Conservation (phyloP, 2,888 invertebrate genomes). For the Tipula lateralis region DNA sequence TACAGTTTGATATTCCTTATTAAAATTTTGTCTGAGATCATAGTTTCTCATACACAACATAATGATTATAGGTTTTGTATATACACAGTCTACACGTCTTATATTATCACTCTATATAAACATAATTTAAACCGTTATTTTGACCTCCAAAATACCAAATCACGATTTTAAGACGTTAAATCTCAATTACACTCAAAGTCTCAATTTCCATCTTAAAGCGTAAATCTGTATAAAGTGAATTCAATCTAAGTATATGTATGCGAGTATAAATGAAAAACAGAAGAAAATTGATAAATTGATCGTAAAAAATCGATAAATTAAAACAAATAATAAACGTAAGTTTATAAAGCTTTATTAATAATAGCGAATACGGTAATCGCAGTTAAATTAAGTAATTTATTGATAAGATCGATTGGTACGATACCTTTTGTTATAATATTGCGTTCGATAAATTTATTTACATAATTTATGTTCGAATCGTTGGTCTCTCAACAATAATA, state of each 20-base stretch:
- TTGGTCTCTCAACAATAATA: neutral
- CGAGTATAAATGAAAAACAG: neutral
- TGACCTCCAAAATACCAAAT: neutral
- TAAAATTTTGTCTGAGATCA: neutral
- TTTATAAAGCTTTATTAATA: neutral
- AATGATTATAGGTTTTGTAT: neutral
- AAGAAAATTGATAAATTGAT: slow-evolving; percentile 14
- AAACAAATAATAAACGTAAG: neutral
- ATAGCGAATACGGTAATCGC: neutral
- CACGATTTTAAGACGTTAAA: slow-evolving; percentile 24
- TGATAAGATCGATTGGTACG: neutral
- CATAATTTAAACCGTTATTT: neutral
- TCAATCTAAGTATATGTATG: neutral
- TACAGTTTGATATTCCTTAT: neutral
- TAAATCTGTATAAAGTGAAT: neutral
- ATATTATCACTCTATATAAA: neutral
- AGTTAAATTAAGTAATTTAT: slow-evolving; percentile 5
- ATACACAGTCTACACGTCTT: neutral
- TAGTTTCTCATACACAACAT: neutral
- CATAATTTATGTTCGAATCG: neutral
- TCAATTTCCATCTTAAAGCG: neutral
- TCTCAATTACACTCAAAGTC: neutral
- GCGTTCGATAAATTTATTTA: neutral
- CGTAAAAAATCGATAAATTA: neutral
- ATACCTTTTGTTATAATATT: neutral